A percentile compares a stretch with the other conserved stretches of the same genome.
phyloP scores from a whole-genome alignment of 2,888 invertebrate genomes.

The Agriopis marginaria region DNA sequence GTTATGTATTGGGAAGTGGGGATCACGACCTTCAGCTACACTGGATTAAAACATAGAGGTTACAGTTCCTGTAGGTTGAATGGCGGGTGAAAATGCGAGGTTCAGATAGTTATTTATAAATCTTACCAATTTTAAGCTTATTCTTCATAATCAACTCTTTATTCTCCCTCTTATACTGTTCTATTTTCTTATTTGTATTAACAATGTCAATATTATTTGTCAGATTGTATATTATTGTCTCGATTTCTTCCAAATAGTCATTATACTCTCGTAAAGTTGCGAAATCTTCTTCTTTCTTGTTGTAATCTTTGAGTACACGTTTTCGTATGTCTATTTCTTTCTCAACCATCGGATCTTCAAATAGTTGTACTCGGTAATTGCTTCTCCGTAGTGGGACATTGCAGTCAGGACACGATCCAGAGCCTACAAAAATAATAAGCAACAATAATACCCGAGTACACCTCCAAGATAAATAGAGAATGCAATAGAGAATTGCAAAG shows the following conservation, averaged over 20 bases:
- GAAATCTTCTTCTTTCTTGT: slow-evolving; percentile 98
- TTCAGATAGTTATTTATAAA: neutral
- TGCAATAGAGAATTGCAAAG: too few species aligned
- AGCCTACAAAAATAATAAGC: slow-evolving; percentile 89
- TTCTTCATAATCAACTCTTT: slow-evolving; percentile 93
- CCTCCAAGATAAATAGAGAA: too few species aligned
- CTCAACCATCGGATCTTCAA: slow-evolving; percentile 98
- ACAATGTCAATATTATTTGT: slow-evolving; percentile 95
- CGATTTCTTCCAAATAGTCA: slow-evolving; percentile 98
- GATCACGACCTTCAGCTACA: too few species aligned
- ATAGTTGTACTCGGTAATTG: slow-evolving; percentile 97
- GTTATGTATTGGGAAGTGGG: too few species aligned
- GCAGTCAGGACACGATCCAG: slow-evolving; percentile 98
- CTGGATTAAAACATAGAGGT: too few species aligned
- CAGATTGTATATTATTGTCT: slow-evolving; percentile 96
- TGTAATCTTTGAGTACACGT: slow-evolving; percentile 95
- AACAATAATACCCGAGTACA: neutral
- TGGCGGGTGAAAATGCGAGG: too few species aligned
- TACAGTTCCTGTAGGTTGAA: too few species aligned
- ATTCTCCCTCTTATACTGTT: slow-evolving; percentile 96
- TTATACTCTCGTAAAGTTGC: slow-evolving; percentile 93
- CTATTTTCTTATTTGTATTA: slow-evolving; percentile 95
- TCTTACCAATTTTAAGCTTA: slow-evolving; percentile 89
- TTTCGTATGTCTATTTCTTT: slow-evolving; percentile 98
- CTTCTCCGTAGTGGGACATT: slow-evolving; percentile 94